A percentile compares a stretch with the other conserved stretches of the same genome.
Evolutionary conservation across 2,888 invertebrate genomes (phyloP).

Genomic region (Caenorhabditis sp.): DNA sequence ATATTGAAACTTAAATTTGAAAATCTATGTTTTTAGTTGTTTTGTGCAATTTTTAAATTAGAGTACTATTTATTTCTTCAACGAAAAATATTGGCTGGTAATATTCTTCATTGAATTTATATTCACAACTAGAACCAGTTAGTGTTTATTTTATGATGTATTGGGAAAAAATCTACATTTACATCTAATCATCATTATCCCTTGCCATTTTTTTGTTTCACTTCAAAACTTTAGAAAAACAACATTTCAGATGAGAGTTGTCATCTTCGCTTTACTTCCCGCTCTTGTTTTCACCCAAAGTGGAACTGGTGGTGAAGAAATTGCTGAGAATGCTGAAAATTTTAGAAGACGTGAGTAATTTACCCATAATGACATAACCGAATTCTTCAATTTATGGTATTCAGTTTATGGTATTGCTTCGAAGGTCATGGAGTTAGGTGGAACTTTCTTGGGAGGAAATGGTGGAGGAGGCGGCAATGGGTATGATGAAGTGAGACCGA

Average conservation of each 20-base stretch:
- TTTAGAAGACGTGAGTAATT: constrained; percentile 28
- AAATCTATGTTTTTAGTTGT: too few relatives aligned
- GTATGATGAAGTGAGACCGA: constrained; percentile 34
- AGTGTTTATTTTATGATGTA: too few relatives aligned
- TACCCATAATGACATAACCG: not conserved
- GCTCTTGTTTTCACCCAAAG: constrained; percentile 14
- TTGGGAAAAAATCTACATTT: too few relatives aligned
- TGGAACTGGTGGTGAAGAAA: constrained; percentile 25
- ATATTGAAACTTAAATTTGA: too few relatives aligned
- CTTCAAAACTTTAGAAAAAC: too few relatives aligned
- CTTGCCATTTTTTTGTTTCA: too few relatives aligned
- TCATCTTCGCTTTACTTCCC: constrained; percentile 10
- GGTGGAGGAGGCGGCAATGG: constrained; percentile 20
- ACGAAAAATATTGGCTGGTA: too few relatives aligned
- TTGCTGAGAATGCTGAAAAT: constrained; percentile 32
- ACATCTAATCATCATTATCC: too few relatives aligned
- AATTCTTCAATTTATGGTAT: not conserved
- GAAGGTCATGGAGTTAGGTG: constrained; percentile 49
- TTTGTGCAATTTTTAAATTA: too few relatives aligned
- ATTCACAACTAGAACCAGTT: too few relatives aligned
- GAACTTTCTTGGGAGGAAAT: constrained; percentile 45
- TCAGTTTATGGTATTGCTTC: constrained; percentile 50
- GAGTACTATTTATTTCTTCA: too few relatives aligned
- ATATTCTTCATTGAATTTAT: too few relatives aligned
- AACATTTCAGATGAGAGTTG: not conserved